Percentiles rank a stretch among this genome's conserved stretches.
Conservation (phyloP, 2,888 invertebrate genomes). For the Laspeyria flexula region DNA sequence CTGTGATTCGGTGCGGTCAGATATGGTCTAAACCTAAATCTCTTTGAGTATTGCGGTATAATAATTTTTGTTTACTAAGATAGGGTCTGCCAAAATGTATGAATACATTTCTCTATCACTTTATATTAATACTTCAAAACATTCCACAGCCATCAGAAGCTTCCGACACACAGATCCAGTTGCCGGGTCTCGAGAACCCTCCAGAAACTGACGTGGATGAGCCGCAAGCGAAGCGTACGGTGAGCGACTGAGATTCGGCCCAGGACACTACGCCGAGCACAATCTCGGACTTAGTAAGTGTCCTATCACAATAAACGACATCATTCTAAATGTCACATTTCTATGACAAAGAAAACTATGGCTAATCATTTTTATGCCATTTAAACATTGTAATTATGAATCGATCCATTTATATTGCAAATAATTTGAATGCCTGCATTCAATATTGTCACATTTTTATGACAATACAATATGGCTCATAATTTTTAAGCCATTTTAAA, state of each 20-base stretch:
- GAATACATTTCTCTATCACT: too few relatives aligned
- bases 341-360: conserved; percentile 1
- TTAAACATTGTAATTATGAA: too few relatives aligned
- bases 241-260: conserved; percentile 45
- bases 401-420: too few relatives aligned
- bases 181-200: conserved; percentile 88
- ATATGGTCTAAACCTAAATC: too few relatives aligned
- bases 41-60: too few relatives aligned
- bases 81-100: too few relatives aligned
- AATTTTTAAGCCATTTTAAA: too few relatives aligned
- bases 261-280: conserved; percentile 20
- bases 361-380: not conserved
- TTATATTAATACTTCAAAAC: not conserved
- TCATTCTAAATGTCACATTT: conserved; percentile 3
- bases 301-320: conserved; percentile 8
- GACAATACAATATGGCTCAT: too few relatives aligned
- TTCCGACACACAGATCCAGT: conserved; percentile 91
- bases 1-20: too few relatives aligned
- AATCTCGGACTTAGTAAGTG: conserved; percentile 20
- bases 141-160: conserved; percentile 90
- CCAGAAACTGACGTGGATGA: conserved; percentile 77
- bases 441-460: too few relatives aligned
- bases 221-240: conserved; percentile 63
- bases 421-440: too few relatives aligned
- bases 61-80: too few relatives aligned